phyloP scores from a whole-genome alignment of 1,140 invertebrate species.

The Drosophila miranda region DNA sequence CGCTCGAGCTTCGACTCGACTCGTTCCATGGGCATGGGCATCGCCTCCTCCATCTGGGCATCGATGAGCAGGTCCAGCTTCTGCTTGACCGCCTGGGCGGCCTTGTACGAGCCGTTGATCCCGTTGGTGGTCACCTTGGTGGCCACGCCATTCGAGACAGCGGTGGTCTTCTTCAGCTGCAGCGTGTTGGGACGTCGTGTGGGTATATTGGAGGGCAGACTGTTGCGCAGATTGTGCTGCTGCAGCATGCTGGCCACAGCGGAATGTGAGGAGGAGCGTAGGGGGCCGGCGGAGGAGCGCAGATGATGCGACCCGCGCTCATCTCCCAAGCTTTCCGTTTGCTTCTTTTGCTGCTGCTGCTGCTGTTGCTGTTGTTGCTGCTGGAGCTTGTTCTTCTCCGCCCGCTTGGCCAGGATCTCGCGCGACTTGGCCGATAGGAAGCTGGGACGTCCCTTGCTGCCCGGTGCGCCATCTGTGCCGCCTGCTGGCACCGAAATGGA shows the following conservation, averaged over 20 bases:
- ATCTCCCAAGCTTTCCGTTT: constrained; percentile 65
- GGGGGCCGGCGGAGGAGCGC: constrained; percentile 51
- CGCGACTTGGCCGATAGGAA: constrained; percentile 80
- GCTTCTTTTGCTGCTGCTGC: constrained; percentile 43
- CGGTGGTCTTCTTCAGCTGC: constrained; percentile 78
- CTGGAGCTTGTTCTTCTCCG: constrained; percentile 76
- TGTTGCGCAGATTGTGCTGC: constrained; percentile 70
- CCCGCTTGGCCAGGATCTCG: constrained; percentile 76
- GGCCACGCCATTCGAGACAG: constrained; percentile 29
- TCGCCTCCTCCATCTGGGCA: constrained; percentile 34
- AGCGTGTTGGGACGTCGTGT: constrained; percentile 76
- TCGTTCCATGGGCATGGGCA: constrained; percentile 31
- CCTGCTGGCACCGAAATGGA: constrained; percentile 77
- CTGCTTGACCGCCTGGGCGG: constrained; percentile 70
- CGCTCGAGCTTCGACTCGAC: constrained; percentile 79
- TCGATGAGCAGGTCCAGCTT: constrained; percentile 77
- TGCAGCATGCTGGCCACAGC: constrained; percentile 69
- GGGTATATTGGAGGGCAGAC: constrained; percentile 74
- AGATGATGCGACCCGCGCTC: constrained; percentile 60
- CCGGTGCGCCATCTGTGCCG: constrained; percentile 21
- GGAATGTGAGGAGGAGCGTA: constrained; percentile 78
- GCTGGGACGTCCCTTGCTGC: constrained; percentile 60
- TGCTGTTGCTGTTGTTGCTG: constrained; percentile 68
- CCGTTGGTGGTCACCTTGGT: constrained; percentile 41
- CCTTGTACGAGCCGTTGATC: constrained; percentile 53